These are phyloP conservation scores for Cydia splendana DNA, from an alignment of 1,140 invertebrate genomes.

Conservation along the genomic window DNA sequence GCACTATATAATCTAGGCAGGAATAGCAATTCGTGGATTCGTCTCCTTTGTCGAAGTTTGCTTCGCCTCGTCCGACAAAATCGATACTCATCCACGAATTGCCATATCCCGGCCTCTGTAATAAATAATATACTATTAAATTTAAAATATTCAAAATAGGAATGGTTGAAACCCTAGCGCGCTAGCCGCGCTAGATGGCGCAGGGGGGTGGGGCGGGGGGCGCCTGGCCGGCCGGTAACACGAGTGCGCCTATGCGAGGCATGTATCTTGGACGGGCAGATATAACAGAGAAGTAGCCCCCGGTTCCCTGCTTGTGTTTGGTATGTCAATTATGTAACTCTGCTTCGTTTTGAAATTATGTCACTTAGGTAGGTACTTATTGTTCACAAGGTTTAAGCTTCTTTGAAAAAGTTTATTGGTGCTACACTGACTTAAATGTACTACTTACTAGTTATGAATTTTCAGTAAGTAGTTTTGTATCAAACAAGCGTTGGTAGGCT, in stretches of 20 bases:
- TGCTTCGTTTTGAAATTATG: constrained; percentile 47
- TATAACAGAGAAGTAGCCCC: constrained; percentile 79
- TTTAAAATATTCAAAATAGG: constrained; percentile 75
- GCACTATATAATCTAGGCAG: no score
- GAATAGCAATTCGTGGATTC: no score
- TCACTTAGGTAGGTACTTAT: no score
- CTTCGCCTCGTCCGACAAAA: no score
- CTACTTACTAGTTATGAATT: no score
- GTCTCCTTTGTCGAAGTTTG: no score
- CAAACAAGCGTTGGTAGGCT: no score
- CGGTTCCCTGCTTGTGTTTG: constrained; percentile 67
- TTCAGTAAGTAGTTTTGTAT: no score
- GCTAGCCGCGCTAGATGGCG: constrained; percentile 70
- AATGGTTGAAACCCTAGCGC: constrained; percentile 74
- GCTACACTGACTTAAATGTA: no score
- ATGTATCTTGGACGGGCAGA: constrained; percentile 79
- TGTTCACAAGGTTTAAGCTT: neutral
- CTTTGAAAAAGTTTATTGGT: neutral
- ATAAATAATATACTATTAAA: constrained; percentile 30
- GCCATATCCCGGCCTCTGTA: no score
- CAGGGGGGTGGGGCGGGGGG: constrained; percentile 51
- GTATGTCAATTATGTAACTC: constrained; percentile 48
- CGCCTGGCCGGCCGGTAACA: constrained; percentile 66
- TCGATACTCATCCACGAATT: no score
- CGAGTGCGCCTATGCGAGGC: constrained; percentile 78